Evolutionary conservation across 2,888 invertebrate genomes (phyloP).

Genomic region (Pyrrhia umbra): DNA sequence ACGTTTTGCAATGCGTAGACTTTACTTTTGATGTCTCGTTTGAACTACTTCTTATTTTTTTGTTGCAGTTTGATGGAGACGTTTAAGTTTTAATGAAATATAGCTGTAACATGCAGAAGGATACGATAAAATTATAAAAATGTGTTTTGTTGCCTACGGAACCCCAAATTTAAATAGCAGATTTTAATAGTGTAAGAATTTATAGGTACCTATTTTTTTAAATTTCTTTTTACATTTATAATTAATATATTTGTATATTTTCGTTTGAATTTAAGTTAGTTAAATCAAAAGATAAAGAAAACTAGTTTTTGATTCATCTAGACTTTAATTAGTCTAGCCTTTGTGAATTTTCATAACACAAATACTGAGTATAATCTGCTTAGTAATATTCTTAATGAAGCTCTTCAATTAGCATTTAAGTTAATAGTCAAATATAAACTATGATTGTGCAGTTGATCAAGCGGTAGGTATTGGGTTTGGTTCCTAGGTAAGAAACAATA

Average conservation of each 20-base stretch:
- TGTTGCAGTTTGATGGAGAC: not conserved
- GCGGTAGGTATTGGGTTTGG: not conserved
- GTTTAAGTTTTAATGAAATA: too few species aligned
- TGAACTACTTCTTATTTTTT: constrained; percentile 23
- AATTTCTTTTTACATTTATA: not conserved
- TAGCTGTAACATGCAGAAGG: too few species aligned
- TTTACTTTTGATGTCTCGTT: constrained; percentile 48
- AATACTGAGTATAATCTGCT: not conserved
- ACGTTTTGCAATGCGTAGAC: constrained; percentile 59
- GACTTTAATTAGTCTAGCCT: not conserved
- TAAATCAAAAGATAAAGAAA: not conserved
- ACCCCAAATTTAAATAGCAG: too few species aligned
- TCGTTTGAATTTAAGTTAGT: not conserved
- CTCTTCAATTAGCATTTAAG: not conserved
- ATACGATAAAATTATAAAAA: too few species aligned
- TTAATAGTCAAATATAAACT: not conserved
- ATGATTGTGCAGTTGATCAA: not conserved
- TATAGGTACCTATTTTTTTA: too few species aligned
- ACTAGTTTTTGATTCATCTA: not conserved
- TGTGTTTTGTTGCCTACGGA: too few species aligned
- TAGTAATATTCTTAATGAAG: not conserved
- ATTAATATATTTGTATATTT: not conserved
- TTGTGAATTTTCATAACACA: not conserved
- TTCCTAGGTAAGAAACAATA: not conserved
- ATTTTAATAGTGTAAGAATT: too few species aligned